Evolutionary conservation across 2,113 vertebrate genomes (phyloP), one percentile per base, ranked within the genome.

Genomic region (Probosciger aterrimus): DNA sequence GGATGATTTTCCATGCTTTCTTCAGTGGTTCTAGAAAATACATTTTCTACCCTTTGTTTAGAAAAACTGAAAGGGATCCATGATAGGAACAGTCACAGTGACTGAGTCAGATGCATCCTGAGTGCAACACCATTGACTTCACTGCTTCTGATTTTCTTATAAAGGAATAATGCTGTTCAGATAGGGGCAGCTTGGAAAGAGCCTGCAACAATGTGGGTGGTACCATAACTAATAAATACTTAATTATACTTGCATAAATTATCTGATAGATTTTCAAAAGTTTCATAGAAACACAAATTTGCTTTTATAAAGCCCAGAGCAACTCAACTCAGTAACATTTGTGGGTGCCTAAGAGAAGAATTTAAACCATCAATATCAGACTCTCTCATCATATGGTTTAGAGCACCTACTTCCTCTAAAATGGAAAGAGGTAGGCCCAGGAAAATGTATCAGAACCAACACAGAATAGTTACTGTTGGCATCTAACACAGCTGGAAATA

Each of bases 401-500:
- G 20, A 95, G 57, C 63, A 93, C 39, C 25, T 92, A n/a, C 11
- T 82, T 83, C 14, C 28, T 41, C 33, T 84, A 47, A 91, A 94
- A 92, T 47, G 8, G 47, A 71, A 81, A 59, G 50, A 78, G 10
- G 70, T 71, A 64, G 39, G 11, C 23, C 16, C 23, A 70, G 30
- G 28, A 19, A 92, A 77, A 86, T 84, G 59, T 46, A 75, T 60
- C 30, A 84, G 41, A 92, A 78, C 12, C 9, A 59, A 67, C 18
- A 80, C 28, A 83, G 60, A 88, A 80, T 63, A 70, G 50, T 47
- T 92, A 59, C 46, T 63, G 19, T 39, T 88, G 60, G 25, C 64
- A 88, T 53, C 37, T 83, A 84, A 47, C 83, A 92, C 74, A 91
- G 57, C 74, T 93, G 83, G 88, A 90, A 95, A 68, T 84, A 55